Percentiles rank a stretch among this genome's conserved stretches.
Evolutionary conservation across 2,113 vertebrate genomes (phyloP).

Genomic region (Helogale parvula): DNA sequence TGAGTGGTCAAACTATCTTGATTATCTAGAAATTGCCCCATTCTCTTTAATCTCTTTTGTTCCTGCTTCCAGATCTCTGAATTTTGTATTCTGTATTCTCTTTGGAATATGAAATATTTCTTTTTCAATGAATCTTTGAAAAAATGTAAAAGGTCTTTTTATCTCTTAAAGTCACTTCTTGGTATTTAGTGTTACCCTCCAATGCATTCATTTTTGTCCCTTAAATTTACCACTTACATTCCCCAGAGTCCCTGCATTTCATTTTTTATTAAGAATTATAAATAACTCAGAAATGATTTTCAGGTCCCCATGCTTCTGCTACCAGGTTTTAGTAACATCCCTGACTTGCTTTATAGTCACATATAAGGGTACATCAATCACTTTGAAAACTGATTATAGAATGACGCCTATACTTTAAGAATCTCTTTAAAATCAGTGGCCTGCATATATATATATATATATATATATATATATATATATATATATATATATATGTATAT

Average conservation of each 20-base stretch:
- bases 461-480: no score
- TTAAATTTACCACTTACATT: background rate
- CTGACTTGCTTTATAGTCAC: background rate
- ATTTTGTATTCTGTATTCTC: background rate
- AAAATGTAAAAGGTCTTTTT: background rate
- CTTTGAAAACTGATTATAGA: slow-evolving; percentile 28
- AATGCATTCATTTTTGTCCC: background rate
- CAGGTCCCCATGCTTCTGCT: background rate
- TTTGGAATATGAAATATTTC: background rate
- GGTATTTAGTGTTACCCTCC: background rate
- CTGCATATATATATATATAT: background rate
- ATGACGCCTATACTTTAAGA: background rate
- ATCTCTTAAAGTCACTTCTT: background rate
- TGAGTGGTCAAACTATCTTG: background rate
- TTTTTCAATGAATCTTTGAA: background rate
- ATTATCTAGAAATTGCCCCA: background rate
- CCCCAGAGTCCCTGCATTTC: background rate
- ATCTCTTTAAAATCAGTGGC: slow-evolving; percentile 22
- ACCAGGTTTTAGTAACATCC: background rate
- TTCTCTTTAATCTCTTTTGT: background rate
- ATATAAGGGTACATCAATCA: background rate
- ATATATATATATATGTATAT: no score
- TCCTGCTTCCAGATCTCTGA: background rate
- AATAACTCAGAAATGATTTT: slow-evolving; percentile 37
- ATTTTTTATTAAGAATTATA: background rate